Evolutionary conservation across 2,797 vertebrate species (phyloP), one percentile per base, ranked within the genome.

Genomic region (Sarcophilus harrisii): DNA sequence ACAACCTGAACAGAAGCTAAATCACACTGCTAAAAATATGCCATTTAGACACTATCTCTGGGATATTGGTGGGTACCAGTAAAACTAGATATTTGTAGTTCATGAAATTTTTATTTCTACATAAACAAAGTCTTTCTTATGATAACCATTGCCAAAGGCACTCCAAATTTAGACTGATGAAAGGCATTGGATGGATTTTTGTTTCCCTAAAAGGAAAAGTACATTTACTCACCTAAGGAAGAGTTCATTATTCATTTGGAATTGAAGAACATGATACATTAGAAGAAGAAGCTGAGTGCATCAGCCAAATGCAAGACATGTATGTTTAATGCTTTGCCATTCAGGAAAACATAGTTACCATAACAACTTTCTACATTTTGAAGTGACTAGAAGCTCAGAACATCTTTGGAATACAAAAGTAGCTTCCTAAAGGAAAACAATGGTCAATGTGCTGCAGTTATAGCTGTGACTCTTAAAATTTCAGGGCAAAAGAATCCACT

Each of bases 281-380:
- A 29, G 28, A 52, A 14, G n/a, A 38, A 91, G 96, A 90, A 91
- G 0, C 18, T 10, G 81, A 8, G 58, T 81, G 4, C 28, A 91
- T 93, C 58, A 62, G 24, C 93, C 93, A 38, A 92, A 96, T 92
- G 52, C 81, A 92, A 90, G 58, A 90, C 73, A 58, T 57, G 9
- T 66, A 89, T 12, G 28, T 92, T 97, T 97, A 93, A 14, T 94
- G 54, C 95, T 95, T 96, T 96, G 91, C 91, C 96, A 45, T 91
- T 96, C 45, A 66, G 3, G 21, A 93, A 38, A 95, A 96, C 97
- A 38, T 1, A 16, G 87, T 98, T 98, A 92, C 94, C 94, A 95
- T 96, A 97, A 96, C 91, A 97, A 96, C 96, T 81, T 73, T 45
- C 73, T 90, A 10, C 49, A 57, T 0, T 90, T 57, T 92, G 96